These are phyloP conservation scores for Limenitis arthemis DNA, from an alignment of 2,888 invertebrate species.

Conservation along the genomic window DNA sequence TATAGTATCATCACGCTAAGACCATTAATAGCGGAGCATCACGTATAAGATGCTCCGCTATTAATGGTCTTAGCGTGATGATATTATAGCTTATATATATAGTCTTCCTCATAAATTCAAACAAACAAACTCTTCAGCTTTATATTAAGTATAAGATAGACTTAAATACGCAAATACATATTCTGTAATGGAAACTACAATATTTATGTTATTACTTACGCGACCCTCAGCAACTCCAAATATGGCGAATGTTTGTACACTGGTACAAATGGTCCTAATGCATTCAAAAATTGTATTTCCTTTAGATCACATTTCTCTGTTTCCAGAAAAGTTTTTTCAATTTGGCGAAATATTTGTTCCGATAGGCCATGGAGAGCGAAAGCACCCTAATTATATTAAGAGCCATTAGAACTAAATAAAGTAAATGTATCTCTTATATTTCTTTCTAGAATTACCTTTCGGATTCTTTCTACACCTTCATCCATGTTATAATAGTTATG, in stretches of 20 bases:
- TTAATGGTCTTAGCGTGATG: too few species aligned
- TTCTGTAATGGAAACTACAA: too few species aligned
- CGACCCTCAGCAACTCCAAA: slow-evolving; percentile 46
- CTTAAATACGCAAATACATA: too few species aligned
- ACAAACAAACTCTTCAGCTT: too few species aligned
- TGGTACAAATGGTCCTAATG: slow-evolving; percentile 41
- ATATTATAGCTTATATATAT: too few species aligned
- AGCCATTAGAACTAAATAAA: too few species aligned
- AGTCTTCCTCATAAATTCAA: too few species aligned
- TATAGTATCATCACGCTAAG: too few species aligned
- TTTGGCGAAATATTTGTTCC: slow-evolving; percentile 59
- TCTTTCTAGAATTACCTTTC: slow-evolving; percentile 35
- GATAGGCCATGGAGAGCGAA: slow-evolving; percentile 66
- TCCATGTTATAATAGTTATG: slow-evolving; percentile 43
- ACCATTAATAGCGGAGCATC: too few species aligned
- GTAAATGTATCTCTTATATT: not conserved
- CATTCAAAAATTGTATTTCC: slow-evolving; percentile 54
- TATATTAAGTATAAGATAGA: too few species aligned
- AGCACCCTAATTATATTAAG: slow-evolving; percentile 39
- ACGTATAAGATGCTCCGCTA: too few species aligned
- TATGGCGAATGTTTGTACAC: slow-evolving; percentile 50
- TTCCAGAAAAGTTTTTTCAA: slow-evolving; percentile 68
- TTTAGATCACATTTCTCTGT: slow-evolving; percentile 72
- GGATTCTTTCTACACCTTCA: slow-evolving; percentile 53
- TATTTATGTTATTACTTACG: slow-evolving; percentile 34